These are phyloP conservation scores for Conops quadrifasciatus DNA, from an alignment of 2,888 invertebrate species.

Conservation along the genomic window DNA sequence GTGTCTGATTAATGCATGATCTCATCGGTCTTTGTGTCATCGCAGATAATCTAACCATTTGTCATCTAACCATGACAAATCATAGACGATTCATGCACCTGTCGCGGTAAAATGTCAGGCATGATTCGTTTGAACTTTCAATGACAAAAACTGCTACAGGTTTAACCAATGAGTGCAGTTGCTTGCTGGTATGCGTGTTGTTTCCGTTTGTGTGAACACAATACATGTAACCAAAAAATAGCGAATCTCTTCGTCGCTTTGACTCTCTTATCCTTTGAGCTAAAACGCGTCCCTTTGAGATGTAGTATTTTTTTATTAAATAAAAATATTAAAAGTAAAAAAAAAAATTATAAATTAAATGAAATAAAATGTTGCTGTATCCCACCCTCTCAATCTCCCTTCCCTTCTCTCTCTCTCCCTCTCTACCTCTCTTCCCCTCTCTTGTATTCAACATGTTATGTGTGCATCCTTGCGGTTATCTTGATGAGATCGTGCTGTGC, in stretches of 20 bases:
- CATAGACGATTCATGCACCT: too few species aligned
- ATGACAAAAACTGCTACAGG: too few species aligned
- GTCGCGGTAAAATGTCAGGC: too few species aligned
- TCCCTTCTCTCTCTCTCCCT: too few species aligned
- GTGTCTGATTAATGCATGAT: too few species aligned
- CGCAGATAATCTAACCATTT: too few species aligned
- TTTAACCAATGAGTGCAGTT: not conserved
- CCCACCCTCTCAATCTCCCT: too few species aligned
- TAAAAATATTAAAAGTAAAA: not conserved
- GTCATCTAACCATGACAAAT: too few species aligned
- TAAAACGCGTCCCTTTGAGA: constrained; percentile 10
- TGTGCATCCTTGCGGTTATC: constrained; percentile 42
- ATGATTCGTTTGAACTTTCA: too few species aligned
- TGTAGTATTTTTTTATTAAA: constrained; percentile 4
- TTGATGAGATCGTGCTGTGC: constrained; percentile 32
- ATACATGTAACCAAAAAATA: constrained; percentile 22
- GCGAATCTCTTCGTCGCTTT: not conserved
- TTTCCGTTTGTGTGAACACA: constrained; percentile 24
- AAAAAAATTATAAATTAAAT: too few species aligned
- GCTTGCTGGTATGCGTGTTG: not conserved
- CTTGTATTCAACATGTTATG: constrained; percentile 31
- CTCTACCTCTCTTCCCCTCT: not conserved
- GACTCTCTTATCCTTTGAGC: not conserved
- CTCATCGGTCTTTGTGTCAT: too few species aligned
- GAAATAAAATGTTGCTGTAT: too few species aligned